Base-by-base conservation (phyloP, 2,113 vertebrate genomes). In the Perccottus glenii region DNA sequence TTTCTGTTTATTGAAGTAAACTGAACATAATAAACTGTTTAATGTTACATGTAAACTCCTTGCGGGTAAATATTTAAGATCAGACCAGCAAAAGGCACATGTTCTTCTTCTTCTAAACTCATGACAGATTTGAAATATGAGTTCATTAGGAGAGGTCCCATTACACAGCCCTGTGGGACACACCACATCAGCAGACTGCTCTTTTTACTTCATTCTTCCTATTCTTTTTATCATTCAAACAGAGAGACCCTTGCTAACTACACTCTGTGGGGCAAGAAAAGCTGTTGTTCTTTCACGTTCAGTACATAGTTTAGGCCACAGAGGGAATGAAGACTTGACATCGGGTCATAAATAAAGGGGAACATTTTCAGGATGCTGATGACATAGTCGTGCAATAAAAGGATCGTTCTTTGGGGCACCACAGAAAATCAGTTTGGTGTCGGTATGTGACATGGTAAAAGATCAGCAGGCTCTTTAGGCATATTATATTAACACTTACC, bases 401-500 rank as follows among this genome's bases (percentile, higher is more conserved):
- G 64, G 74, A 83, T 80, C 58, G 63, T 61, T 69, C 19, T 81
- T 66, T 60, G 70, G 77, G 72, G 75, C 75, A 85, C 59, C 49
- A 49, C 67, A 33, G 74, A 50, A 84, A 85, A 87, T 82, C 60
- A 50, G 70, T 80, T 85, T 73, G 64, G 64, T 45, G 72, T 87
- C 75, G 57, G 32, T 75, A 69, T 83, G 59, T 38, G 12, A 75
- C 33, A 56, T 65, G 57, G 67, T 69, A n/a, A 46, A 71, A 11
- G 43, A 72, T 70, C 52, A 76, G 55, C 45, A 59, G 70, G 52
- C 50, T 78, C 82, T 74, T 43, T 76, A 52, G 77, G 64, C 65
- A 70, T 46, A 82, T 81, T 62, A 68, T 50, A 60, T 67, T 43
- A 70, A 65, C 47, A 93, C 96, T 95, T 93, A 98, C 98, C 96